These are phyloP conservation scores for Drosophila koepferae DNA, from an alignment of 2,888 invertebrate genomes.

Conservation along the genomic window DNA sequence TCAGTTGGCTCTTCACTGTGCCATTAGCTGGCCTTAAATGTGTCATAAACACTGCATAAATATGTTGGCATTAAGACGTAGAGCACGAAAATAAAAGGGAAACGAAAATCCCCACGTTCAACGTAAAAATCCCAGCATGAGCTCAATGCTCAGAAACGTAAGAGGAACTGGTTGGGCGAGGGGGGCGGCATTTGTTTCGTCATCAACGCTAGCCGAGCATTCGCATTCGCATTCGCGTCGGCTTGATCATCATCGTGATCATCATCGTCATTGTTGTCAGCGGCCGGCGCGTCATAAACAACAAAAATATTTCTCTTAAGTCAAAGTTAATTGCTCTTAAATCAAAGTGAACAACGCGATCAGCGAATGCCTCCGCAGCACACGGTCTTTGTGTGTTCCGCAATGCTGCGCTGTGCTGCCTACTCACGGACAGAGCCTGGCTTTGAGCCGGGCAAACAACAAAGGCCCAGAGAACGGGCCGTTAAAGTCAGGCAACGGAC, in stretches of 20 bases:
- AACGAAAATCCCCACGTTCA: conserved; percentile 35
- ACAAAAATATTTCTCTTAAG: conserved; percentile 75
- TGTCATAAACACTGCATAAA: conserved; percentile 67
- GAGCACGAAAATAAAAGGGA: conserved; percentile 15
- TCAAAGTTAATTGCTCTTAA: conserved; percentile 79
- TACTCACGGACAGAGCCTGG: conserved; percentile 23
- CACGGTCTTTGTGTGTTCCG: conserved; percentile 38
- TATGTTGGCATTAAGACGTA: conserved; percentile 46
- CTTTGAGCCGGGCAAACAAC: conserved; percentile 46
- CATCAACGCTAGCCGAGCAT: conserved; percentile 39
- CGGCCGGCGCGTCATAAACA: conserved; percentile 65
- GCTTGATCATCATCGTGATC: conserved; percentile 15
- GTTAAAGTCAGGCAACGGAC: conserved; percentile 35
- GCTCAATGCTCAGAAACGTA: conserved; percentile 37
- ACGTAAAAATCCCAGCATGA: conserved; percentile 69
- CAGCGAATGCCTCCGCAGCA: conserved; percentile 32
- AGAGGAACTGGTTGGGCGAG: not conserved
- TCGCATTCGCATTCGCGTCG: conserved; percentile 11
- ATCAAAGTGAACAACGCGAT: conserved; percentile 70
- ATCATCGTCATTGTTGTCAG: conserved; percentile 26
- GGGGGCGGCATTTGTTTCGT: conserved; percentile 52
- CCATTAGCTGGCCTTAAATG: conserved; percentile 37
- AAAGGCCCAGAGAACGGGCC: conserved; percentile 34
- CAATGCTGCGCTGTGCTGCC: conserved; percentile 23
- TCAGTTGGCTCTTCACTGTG: conserved; percentile 2